Percentiles rank a stretch among this genome's conserved stretches.
Evolutionary conservation across 2,888 invertebrate species (phyloP).

Genomic region (Oscheius sp.): DNA sequence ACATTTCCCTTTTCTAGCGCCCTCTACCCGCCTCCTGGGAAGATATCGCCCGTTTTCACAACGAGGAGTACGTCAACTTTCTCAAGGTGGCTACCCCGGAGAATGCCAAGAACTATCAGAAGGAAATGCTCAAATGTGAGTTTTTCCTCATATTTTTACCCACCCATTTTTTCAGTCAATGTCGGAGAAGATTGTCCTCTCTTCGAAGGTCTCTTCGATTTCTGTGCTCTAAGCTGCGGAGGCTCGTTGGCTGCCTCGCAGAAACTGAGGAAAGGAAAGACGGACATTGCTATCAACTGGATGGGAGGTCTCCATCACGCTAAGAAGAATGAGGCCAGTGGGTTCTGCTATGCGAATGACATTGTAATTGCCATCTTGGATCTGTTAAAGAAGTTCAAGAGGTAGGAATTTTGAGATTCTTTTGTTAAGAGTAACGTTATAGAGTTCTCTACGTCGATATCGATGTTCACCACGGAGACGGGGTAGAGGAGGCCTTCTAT

Average conservation of each 20-base stretch:
- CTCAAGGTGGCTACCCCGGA: conserved; percentile 95
- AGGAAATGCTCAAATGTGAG: conserved; percentile 97
- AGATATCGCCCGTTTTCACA: conserved; percentile 99
- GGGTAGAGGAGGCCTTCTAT: conserved; percentile 88
- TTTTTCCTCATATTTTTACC: not conserved
- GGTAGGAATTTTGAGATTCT: conserved; percentile 35
- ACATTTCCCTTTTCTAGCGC: conserved; percentile 79
- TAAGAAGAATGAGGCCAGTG: conserved; percentile 89
- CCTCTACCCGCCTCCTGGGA: conserved; percentile 99
- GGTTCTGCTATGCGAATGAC: conserved; percentile 99
- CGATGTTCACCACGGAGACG: conserved; percentile 99
- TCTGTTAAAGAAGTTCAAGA: conserved; percentile 82
- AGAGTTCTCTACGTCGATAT: conserved; percentile 97
- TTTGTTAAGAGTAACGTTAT: conserved; percentile 76
- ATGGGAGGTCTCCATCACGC: conserved; percentile 99
- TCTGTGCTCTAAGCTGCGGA: conserved; percentile 96
- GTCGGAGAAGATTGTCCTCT: conserved; percentile 90
- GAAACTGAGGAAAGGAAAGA: conserved; percentile 95
- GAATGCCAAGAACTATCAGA: conserved; percentile 98
- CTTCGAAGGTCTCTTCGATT: conserved; percentile 98
- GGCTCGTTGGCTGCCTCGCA: conserved; percentile 98
- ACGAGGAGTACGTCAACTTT: conserved; percentile 98
- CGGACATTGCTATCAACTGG: conserved; percentile 99
- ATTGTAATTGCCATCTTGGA: conserved; percentile 97
- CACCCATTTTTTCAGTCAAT: conserved; percentile 79